Base-by-base conservation (phyloP, 2,888 invertebrate species). In the Synanthedon formicaeformis region DNA sequence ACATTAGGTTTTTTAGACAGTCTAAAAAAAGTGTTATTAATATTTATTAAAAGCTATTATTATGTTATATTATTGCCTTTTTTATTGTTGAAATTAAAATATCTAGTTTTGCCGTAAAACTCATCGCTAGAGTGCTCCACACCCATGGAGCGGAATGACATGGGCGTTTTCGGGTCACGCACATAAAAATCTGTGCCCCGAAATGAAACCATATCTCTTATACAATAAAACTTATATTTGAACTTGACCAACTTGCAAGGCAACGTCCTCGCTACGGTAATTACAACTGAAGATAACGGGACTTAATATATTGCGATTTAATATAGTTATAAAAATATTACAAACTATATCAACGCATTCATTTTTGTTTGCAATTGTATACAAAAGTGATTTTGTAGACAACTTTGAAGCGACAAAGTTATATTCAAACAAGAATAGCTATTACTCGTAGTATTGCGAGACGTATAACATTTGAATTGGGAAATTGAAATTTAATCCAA, bases 131-230 rank as follows among this genome's bases (percentile, higher is more conserved):
- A 66, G 64, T 66, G 66, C 58, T 63, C 71, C 76, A 66, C 78
- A 67, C 79, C 78, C 75, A 69, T 56, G 67, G 73, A 77, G 76
- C 56, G 69, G 73, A 78, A 77, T 74, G 70, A 78, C 70, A 75
- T 71, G 76, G 78, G 76, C 73, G 75, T 75, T 72, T 73, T 67
- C 70, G 67, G 58, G 79, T 79, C 81, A 81, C 81, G 81, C 81
- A 78, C 72, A 68, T 60, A 57, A 58, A 62, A 57, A 58, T 57
- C 51, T 56, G 54, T 34, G n/a, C 13, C 55, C 56, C 56, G 56
- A 70, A 68, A 65, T 61, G 60, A 64, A 63, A 62, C 72, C 63
- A 58, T 73, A 65, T 58, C 56, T 52, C 54, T 56, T 53, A 56
- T 52, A 57, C 56, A 63, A 67, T 66, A 75, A 66, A 69, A 67